Conservation (phyloP, 2,113 vertebrate genomes). For the Notiomystis cincta region DNA sequence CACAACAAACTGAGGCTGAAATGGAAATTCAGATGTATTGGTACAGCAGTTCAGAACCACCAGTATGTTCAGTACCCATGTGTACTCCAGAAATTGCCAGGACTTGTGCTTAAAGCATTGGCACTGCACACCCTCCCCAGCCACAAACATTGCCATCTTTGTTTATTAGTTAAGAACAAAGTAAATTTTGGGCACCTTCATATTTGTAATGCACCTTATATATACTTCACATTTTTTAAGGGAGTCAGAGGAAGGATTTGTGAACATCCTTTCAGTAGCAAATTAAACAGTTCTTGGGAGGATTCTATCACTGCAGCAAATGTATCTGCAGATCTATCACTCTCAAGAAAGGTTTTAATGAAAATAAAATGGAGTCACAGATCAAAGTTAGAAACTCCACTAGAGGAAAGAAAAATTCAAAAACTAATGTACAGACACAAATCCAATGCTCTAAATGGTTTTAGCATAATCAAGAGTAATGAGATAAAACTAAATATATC, state of each 20-base stretch:
- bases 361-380: background rate
- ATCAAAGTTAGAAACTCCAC: background rate
- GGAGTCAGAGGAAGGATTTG: background rate
- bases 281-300: background rate
- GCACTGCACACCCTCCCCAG: background rate
- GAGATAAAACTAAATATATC: background rate
- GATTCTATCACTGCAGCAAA: background rate
- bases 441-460: background rate
- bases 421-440: background rate
- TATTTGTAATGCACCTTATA: background rate
- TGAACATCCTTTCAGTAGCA: background rate
- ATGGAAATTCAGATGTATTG: background rate
- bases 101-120: background rate
- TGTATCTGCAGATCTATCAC: background rate
- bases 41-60: background rate
- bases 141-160: background rate
- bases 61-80: fast-evolving
- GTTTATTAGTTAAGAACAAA: background rate
- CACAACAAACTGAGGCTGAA: background rate
- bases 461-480: background rate
- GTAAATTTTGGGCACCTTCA: background rate
- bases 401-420: background rate
- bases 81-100: background rate
- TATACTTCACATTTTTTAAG: background rate
- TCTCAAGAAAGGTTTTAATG: background rate